phyloP scores from a whole-genome alignment of 2,797 vertebrate species.

The Crocidura indochinensis region DNA sequence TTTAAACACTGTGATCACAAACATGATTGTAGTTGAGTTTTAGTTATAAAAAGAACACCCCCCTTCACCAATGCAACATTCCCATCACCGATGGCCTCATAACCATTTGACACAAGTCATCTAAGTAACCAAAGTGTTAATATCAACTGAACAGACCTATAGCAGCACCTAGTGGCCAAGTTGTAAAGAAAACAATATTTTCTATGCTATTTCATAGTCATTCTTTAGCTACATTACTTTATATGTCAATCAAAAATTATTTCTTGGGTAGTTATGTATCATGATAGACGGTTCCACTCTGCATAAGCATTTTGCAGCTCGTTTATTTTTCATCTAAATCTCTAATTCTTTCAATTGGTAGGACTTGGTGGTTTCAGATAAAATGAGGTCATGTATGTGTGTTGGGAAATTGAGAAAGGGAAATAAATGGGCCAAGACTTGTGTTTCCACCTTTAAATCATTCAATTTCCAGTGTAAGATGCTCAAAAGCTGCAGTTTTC shows the following conservation, averaged over 20 bases:
- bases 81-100: no score
- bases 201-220: background rate
- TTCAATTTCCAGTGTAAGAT: background rate
- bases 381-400: background rate
- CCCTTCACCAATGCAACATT: no score
- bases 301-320: background rate
- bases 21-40: no score
- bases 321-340: constrained; percentile 5
- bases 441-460: background rate
- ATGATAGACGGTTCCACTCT: background rate
- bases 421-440: background rate
- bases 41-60: no score
- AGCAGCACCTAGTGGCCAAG: constrained; percentile 88
- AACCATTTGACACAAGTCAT: background rate
- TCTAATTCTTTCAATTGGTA: background rate
- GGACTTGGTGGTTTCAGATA: background rate
- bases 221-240: constrained; percentile 58
- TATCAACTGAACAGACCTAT: constrained; percentile 64
- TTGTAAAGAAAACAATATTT: constrained; percentile 68
- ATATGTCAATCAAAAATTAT: constrained; percentile 52
- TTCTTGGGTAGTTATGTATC: constrained; percentile 39
- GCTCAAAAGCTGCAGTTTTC: background rate
- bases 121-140: background rate
- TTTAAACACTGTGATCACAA: no score
- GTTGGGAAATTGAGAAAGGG: background rate